These are phyloP conservation scores for Adelognathus sp. DNA, from an alignment of 2,888 invertebrate species.

Conservation along the genomic window DNA sequence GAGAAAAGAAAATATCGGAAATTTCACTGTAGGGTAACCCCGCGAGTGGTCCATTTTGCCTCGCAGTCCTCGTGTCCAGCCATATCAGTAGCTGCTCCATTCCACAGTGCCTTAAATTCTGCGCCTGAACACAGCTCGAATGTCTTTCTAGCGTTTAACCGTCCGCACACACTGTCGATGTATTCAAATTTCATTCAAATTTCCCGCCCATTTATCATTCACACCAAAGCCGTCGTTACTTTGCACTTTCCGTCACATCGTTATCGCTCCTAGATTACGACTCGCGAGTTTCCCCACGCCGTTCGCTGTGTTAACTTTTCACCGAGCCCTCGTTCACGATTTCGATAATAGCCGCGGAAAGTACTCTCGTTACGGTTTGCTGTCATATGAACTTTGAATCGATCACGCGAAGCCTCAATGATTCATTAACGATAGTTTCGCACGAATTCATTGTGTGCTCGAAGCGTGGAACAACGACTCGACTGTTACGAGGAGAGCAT, in stretches of 20 bases:
- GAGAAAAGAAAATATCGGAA: too few species aligned
- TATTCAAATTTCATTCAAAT: background rate
- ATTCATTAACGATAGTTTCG: conserved; percentile 27
- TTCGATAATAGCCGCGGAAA: conserved; percentile 1
- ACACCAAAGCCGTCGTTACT: background rate
- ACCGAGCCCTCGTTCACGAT: background rate
- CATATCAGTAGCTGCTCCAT: too few species aligned
- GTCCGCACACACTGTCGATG: background rate
- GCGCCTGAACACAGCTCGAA: too few species aligned
- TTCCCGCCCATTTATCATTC: background rate
- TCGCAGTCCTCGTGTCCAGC: too few species aligned
- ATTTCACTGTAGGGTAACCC: too few species aligned
- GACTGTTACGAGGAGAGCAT: background rate
- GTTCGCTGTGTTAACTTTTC: background rate
- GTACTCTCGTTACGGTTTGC: conserved; percentile 1
- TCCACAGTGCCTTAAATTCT: too few species aligned
- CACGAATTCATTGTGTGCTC: conserved; percentile 19
- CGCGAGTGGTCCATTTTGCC: too few species aligned
- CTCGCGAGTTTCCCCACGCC: background rate
- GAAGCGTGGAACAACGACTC: background rate
- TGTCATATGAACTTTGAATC: conserved; percentile 37
- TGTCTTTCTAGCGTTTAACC: background rate
- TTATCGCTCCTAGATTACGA: background rate
- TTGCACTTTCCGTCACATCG: background rate
- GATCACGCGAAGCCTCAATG: conserved; percentile 19